A percentile compares a stretch with the other conserved stretches of the same genome.
Conservation (phyloP, 2,888 invertebrate genomes). For the Uropetala carovei region DNA sequence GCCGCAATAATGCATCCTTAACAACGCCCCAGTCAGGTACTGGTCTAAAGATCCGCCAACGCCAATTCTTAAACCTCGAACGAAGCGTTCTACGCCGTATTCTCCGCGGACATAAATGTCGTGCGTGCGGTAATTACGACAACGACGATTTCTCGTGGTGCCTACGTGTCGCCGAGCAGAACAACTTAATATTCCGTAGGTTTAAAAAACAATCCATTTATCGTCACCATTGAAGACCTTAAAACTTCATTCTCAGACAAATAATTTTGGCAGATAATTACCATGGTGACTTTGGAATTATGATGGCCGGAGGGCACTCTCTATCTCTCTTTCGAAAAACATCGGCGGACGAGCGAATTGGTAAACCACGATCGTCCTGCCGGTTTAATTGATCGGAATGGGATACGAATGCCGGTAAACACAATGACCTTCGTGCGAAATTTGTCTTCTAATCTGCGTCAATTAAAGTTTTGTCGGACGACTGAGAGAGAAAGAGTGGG, state of each 20-base stretch:
- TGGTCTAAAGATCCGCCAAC: neutral
- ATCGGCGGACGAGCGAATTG: conserved; percentile 8
- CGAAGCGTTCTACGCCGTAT: neutral
- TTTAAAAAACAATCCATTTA: conserved; percentile 52
- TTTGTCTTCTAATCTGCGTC: conserved; percentile 34
- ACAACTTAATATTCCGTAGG: neutral
- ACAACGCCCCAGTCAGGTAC: neutral
- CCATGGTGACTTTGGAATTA: conserved; percentile 59
- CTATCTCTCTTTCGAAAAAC: conserved; percentile 52
- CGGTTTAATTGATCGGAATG: conserved; percentile 49
- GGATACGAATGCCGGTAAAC: conserved; percentile 52
- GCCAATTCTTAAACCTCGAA: neutral
- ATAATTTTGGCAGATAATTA: conserved; percentile 38
- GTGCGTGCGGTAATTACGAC: neutral
- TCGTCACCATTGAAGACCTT: conserved; percentile 44
- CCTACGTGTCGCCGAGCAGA: neutral
- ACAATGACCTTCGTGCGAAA: conserved; percentile 62
- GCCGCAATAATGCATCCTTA: neutral
- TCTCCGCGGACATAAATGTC: neutral
- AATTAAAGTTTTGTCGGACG: neutral
- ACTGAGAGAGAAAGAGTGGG: neutral
- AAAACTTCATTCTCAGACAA: conserved; percentile 36
- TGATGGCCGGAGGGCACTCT: conserved; percentile 19
- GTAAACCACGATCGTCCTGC: conserved; percentile 37
- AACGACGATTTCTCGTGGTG: neutral